A percentile compares a stretch with the other conserved stretches of the same genome.
phyloP scores from a whole-genome alignment of 2,113 vertebrate genomes.

The Otus sunia region DNA sequence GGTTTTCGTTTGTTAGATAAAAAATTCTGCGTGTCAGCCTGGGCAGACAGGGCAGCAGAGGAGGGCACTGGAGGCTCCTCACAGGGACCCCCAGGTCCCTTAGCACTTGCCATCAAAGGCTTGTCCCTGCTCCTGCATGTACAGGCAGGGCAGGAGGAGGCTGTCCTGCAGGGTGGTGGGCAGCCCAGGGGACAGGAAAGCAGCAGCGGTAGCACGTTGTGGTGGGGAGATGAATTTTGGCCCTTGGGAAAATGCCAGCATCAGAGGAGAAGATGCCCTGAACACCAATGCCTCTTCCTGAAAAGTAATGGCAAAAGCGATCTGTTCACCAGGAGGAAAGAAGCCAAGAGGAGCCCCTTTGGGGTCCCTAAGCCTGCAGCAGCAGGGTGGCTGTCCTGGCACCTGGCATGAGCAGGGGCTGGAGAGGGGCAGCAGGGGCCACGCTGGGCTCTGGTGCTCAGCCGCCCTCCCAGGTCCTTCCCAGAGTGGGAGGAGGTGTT shows the following conservation, averaged over 20 bases:
- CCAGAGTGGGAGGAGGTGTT: not conserved
- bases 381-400: not conserved
- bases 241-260: not conserved
- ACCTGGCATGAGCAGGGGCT: not conserved
- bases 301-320: not conserved
- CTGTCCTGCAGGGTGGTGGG: not conserved
- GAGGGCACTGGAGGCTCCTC: no score
- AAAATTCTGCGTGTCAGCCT: not conserved
- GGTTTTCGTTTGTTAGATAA: not conserved
- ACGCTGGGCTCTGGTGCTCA: not conserved
- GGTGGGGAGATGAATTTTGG: not conserved
- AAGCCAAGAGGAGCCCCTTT: rapidly evolving
- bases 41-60: not conserved
- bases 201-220: not conserved
- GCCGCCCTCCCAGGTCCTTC: not conserved
- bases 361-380: not conserved
- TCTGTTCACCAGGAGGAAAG: not conserved
- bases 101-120: rapidly evolving
- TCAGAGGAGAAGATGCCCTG: not conserved
- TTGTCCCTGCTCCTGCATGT: rapidly evolving
- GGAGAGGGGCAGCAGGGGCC: not conserved
- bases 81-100: not conserved
- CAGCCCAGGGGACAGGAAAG: not conserved
- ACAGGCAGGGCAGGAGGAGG: not conserved
- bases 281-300: not conserved